Evolutionary conservation across 2,888 invertebrate genomes (phyloP), one percentile per base, ranked within the genome.

Genomic region (Eupithecia abbreviata): DNA sequence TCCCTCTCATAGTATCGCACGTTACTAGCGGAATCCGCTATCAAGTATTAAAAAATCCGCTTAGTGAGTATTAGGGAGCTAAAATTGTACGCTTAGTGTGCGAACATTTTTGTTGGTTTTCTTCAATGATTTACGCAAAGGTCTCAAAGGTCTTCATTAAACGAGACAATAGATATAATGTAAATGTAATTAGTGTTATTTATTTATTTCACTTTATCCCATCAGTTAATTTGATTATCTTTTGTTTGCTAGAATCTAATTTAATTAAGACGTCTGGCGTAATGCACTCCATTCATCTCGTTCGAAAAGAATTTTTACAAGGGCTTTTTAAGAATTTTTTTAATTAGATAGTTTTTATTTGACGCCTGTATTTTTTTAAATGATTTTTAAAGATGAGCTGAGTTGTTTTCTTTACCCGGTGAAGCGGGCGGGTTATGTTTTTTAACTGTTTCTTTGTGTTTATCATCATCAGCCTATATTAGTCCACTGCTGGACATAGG

Each of bases 171-270:
- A 30, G 62, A 62, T 62, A 30, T 67, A 67, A 62, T 62, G 67
- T 43, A 67, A 67, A 67, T 43, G n/a, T 42, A 43, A 43, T 43
- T 67, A 67, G 41, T 67, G 43, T 43, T 43, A 43, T n/a, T 43
- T 42, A 67, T 62, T 49, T 70, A 49, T 70, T 70, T 51, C 41
- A 12, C 41, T 65, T 18, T 72, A 72, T 72, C 30, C 13, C 18
- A 62, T 62, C 18, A 43, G 67, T 15, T 66, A 42, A 66, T 66
- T 71, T 71, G 15, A 45, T 12, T 71, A n/a, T 68, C 42, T 68
- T 68, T 45, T 68, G 67, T 68, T 68, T 68, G 43, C 45, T n/a
- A n/a, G 43, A 68, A 68, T 9, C 9, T 68, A n/a, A 68, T 68
- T 68, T 68, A 68, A 68, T 43, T 68, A n/a, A 66, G 18, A 68